Conservation (phyloP, 2,888 invertebrate species). For the Mythimna impura region DNA sequence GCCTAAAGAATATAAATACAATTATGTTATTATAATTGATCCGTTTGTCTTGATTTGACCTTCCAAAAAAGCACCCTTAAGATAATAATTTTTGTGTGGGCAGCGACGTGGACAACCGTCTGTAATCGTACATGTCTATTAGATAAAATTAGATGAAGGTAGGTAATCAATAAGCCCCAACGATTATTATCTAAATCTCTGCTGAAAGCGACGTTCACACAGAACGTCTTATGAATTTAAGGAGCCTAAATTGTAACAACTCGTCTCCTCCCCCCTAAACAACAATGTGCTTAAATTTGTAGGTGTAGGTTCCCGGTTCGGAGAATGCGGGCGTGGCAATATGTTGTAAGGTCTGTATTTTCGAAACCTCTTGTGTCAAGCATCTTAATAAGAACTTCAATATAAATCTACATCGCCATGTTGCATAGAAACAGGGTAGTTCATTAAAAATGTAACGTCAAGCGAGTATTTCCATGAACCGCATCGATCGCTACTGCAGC, state of each 20-base stretch:
- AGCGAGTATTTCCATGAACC: slow-evolving; percentile 14
- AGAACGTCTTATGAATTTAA: no score
- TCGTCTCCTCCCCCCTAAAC: no score
- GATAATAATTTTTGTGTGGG: no score
- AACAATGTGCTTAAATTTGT: no score
- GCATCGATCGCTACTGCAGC: slow-evolving; percentile 4
- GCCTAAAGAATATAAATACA: background rate
- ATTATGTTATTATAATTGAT: background rate
- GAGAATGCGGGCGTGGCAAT: background rate
- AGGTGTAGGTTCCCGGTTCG: no score
- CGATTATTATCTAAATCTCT: background rate
- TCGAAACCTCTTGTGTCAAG: background rate
- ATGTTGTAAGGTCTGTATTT: background rate
- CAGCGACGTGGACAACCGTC: background rate
- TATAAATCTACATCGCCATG: background rate
- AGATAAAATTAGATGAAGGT: background rate
- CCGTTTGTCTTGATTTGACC: background rate
- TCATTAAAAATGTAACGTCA: slow-evolving; percentile 13
- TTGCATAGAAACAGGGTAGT: background rate
- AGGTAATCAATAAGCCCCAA: background rate
- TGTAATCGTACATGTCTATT: background rate
- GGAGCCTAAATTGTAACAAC: no score
- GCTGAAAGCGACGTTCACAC: background rate
- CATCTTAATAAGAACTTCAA: background rate
- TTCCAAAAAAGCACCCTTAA: no score